Base-by-base conservation (phyloP, 2,113 vertebrate species). In the Saimiri boliviensis region DNA sequence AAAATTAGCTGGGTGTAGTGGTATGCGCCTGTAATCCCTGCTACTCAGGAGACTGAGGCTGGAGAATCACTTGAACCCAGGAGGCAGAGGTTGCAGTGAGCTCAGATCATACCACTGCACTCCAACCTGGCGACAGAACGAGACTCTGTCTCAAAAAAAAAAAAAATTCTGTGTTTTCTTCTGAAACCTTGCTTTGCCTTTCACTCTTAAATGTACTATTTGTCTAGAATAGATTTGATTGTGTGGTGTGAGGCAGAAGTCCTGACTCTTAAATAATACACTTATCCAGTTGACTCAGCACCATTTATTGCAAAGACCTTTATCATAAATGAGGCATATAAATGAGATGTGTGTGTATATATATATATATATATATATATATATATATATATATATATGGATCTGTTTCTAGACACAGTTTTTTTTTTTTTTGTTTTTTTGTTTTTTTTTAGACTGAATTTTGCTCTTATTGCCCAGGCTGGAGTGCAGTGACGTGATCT, bases 171-270 rank as follows among this genome's bases (percentile, higher is more conserved):
- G n/a, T 52, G 35, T 81, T 96, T 92, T 70, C 66, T 60, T 79
- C 58, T 93, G 83, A 89, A 76, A 60, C 23, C 83, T 77, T 95
- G 49, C 47, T 91, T 58, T 89, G 37, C 35, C 49, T 89, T 84
- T 89, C 21, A 52, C 5, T 71, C 16, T 19, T 23, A 8, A 52
- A 49, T 84, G 14, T 89, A 23, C 23, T 71, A 20, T 71, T 85
- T 27, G 45, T 86, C 56, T 52, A 45, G 42, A 71, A 85, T 58
- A 86, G 47, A 54, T 56, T 42, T 79, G 20, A n/a, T 79, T 86
- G 10, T 86, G 54, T 63, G 35, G 10, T 76, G 25, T 84, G 49
- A 74, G 30, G 30, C 52, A 87, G 23, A n/a, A 79, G 23, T 56
- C 58, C 20, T 86, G 54, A 56, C 19, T 42, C 77, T 93, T 68